Conservation (phyloP, 2,888 invertebrate genomes). For the Limenitis camilla region DNA sequence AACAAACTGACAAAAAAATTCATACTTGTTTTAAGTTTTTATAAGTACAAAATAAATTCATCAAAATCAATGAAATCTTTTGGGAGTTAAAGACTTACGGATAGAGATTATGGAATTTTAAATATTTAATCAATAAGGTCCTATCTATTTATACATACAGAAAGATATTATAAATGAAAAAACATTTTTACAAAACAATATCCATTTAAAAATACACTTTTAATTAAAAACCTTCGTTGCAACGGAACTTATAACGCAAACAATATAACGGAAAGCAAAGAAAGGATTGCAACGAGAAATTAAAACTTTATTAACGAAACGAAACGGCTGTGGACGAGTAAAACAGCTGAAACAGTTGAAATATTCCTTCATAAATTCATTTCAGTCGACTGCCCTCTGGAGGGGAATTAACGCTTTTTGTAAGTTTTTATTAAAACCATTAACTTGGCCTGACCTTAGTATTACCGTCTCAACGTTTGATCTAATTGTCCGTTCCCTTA, state of each 20-base stretch:
- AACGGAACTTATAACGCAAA: not conserved
- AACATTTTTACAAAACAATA: too few species aligned
- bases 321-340: slow-evolving; percentile 6
- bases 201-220: too few species aligned
- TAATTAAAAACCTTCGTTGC: too few species aligned
- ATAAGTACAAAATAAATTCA: too few species aligned
- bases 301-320: slow-evolving; percentile 15
- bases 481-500: slow-evolving; percentile 8
- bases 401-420: slow-evolving; percentile 17
- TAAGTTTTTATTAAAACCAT: slow-evolving; percentile 23
- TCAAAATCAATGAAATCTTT: too few species aligned
- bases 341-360: slow-evolving; percentile 29
- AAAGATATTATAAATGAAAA: too few species aligned
- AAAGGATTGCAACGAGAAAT: slow-evolving; percentile 11
- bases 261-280: slow-evolving; percentile 4
- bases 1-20: too few species aligned
- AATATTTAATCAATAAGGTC: too few species aligned
- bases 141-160: too few species aligned
- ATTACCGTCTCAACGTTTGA: slow-evolving; percentile 5
- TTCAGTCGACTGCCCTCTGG: slow-evolving; percentile 16
- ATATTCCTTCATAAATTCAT: slow-evolving; percentile 28
- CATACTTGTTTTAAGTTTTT: too few species aligned
- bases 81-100: too few species aligned
- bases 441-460: slow-evolving; percentile 15
- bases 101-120: too few species aligned